These are phyloP conservation scores for Sceloporus tristichus DNA, from an alignment of 2,113 vertebrate species.

Conservation along the genomic window DNA sequence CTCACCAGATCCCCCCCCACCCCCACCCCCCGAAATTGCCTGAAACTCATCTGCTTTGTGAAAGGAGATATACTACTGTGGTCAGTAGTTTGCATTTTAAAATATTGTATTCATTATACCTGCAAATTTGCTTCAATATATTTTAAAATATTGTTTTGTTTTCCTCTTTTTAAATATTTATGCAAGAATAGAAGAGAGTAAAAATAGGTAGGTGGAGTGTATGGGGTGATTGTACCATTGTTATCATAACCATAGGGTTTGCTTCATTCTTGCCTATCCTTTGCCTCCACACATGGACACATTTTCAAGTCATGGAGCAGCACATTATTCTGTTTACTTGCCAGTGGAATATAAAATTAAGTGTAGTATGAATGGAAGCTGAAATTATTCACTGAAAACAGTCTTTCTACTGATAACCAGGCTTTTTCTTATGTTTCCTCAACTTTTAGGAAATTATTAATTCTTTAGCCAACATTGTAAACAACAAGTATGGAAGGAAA, in stretches of 20 bases:
- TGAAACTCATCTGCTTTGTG: too few species aligned
- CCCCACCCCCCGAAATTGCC: too few species aligned
- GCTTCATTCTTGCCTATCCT: neutral
- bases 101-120: neutral
- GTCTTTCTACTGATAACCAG: neutral
- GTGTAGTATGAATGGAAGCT: neutral
- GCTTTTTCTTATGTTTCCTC: neutral
- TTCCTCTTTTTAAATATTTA: neutral
- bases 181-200: neutral
- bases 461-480: conserved; percentile 84
- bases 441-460: conserved; percentile 85
- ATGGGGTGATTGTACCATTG: neutral
- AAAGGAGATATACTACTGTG: too few species aligned
- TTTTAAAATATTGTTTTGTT: neutral
- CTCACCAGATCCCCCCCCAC: too few species aligned
- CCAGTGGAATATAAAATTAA: neutral
- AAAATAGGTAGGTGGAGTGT: neutral
- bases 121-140: neutral
- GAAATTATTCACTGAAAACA: neutral
- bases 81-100: neutral
- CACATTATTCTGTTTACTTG: neutral
- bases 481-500: conserved; percentile 93
- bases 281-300: neutral
- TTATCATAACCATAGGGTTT: neutral
- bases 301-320: neutral